Conservation (phyloP, 2,797 vertebrate genomes). For the Enteromius argenteus region DNA sequence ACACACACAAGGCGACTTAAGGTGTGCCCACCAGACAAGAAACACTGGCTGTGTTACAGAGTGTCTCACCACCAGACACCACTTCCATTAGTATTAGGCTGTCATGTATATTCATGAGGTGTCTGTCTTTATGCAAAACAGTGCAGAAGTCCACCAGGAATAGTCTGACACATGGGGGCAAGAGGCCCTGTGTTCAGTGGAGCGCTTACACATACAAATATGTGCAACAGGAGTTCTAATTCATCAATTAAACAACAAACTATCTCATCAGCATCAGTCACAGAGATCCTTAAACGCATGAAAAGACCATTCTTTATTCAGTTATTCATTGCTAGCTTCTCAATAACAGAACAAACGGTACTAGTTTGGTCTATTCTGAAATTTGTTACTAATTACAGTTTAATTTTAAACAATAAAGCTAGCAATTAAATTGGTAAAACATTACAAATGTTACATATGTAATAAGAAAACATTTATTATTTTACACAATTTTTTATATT, state of each 20-base stretch:
- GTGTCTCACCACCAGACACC: conserved; percentile 57
- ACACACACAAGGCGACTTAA: conserved; percentile 62
- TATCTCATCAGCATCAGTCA: conserved; percentile 7
- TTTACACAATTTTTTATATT: neutral
- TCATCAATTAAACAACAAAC: conserved; percentile 31
- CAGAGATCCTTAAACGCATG: neutral
- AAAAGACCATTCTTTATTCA: neutral
- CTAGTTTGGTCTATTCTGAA: neutral
- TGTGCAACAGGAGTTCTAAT: conserved; percentile 47
- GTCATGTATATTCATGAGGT: conserved; percentile 75
- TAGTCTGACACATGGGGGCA: conserved; percentile 66
- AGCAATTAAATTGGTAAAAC: neutral
- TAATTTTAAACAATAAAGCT: neutral
- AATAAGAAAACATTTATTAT: neutral
- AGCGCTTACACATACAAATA: conserved; percentile 52
- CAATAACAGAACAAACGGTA: neutral
- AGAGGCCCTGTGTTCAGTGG: conserved; percentile 64
- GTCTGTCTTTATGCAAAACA: conserved; percentile 69
- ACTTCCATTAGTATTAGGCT: conserved; percentile 69
- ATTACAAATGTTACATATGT: neutral
- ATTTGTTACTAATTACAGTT: too few species aligned
- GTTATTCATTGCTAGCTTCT: neutral
- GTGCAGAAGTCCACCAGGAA: conserved; percentile 64
- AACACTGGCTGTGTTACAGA: conserved; percentile 65
- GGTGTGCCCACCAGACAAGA: conserved; percentile 62